Base-by-base conservation (phyloP, 35 echinoderm and acorn worm species). In the Eucidaris tribuloides region DNA sequence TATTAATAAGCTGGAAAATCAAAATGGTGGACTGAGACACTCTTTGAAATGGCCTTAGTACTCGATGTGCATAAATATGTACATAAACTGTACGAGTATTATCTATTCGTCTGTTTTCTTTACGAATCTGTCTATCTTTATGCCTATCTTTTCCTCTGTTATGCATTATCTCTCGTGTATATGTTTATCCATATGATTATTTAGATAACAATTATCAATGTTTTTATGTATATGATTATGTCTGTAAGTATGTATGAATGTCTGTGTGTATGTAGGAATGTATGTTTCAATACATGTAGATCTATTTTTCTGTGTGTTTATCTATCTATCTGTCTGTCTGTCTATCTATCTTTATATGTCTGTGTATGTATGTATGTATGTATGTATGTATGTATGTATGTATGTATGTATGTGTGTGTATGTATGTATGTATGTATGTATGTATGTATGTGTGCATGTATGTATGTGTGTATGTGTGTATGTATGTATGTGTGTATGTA, bases 361-460 rank as follows among this genome's bases (percentile, higher is more conserved):
- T n/a, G 28, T 68, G 31, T 68, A 30, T 68, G 31, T 68, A 30
- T 68, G 31, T 68, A 30, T 68, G 31, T 68, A 30, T 68, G 31
- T 68, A 30, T 68, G 31, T 68, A 30, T 68, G 31, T 29, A 30
- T 68, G 31, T 68, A 30, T 68, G 31, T 68, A 30, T 68, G 31
- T 68, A 30, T 68, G 31, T 68, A 11, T 68, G 31, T 68, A 30
- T 68, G 31, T 68, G 28, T 68, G 31, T 68, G 28, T 68, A 68
- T 68, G 28, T 68, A 68, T 68, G 28, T 68, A 68, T 68, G 28
- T 68, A 68, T 68, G 28, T 68, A 68, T 68, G 28, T 68, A 68
- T 68, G 28, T 68, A 68, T 68, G 28, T 68, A 68, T 68, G 28
- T 68, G 31, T 68, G 28, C 34, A 68, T 68, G 28, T 68, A 68